These are phyloP conservation scores for Scaptomyza reducta DNA, from an alignment of 2,888 invertebrate genomes.

Conservation along the genomic window DNA sequence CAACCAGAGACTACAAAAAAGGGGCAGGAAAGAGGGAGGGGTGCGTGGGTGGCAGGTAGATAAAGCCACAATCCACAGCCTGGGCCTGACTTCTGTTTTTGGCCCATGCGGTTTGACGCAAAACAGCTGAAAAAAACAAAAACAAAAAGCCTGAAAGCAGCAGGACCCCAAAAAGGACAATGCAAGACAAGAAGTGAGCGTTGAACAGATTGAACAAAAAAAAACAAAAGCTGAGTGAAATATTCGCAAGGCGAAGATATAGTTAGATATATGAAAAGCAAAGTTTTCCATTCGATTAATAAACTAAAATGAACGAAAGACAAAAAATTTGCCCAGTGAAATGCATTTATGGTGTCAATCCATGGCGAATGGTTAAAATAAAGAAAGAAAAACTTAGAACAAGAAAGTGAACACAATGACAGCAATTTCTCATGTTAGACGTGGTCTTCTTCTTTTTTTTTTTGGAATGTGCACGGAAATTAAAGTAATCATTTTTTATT, in stretches of 20 bases:
- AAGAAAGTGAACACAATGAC: slow-evolving; percentile 58
- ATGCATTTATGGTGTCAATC: slow-evolving; percentile 11
- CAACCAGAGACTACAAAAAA: not conserved
- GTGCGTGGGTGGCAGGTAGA: not conserved
- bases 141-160: slow-evolving; percentile 3
- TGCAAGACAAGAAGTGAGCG: not conserved
- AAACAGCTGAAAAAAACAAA: slow-evolving; percentile 40
- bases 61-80: slow-evolving; percentile 25
- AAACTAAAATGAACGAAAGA: not conserved
- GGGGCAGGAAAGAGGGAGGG: not conserved
- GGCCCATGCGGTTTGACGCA: slow-evolving; percentile 68
- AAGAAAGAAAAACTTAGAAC: not conserved
- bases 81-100: slow-evolving; percentile 56
- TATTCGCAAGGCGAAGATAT: not conserved
- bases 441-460: slow-evolving; percentile 47
- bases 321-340: not conserved
- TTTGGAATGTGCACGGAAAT: slow-evolving; percentile 74
- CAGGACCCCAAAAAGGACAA: slow-evolving; percentile 29
- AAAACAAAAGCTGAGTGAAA: slow-evolving; percentile 12
- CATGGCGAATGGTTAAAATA: not conserved
- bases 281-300: not conserved
- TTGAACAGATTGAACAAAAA: too few relatives aligned
- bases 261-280: not conserved
- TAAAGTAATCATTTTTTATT: slow-evolving; percentile 79
- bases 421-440: slow-evolving; percentile 74